A percentile compares a stretch with the other conserved stretches of the same genome.
Evolutionary conservation across 2,888 invertebrate genomes (phyloP).

Genomic region (Dolichomitus sp.): DNA sequence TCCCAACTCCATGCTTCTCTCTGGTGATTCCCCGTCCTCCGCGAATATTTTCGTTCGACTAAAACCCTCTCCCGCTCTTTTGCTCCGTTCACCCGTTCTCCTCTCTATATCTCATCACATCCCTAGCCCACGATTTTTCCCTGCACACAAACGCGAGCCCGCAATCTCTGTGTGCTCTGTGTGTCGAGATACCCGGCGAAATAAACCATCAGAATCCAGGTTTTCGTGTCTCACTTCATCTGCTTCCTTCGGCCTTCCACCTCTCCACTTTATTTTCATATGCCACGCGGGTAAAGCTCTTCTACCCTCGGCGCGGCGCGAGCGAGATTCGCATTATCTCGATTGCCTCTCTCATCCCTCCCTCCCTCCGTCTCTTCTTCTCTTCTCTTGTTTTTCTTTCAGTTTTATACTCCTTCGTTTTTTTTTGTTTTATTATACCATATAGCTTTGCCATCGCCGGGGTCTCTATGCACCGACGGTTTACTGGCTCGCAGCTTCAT

Average conservation of each 20-base stretch:
- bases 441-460: slow-evolving; percentile 39
- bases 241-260: slow-evolving; percentile 21
- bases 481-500: slow-evolving; percentile 35
- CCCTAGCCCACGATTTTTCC: slow-evolving; percentile 25
- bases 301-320: slow-evolving; percentile 34
- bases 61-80: slow-evolving; percentile 39
- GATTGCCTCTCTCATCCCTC: slow-evolving; percentile 59
- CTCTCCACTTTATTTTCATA: slow-evolving; percentile 53
- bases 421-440: slow-evolving; percentile 49
- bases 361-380: slow-evolving; percentile 33
- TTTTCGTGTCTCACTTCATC: slow-evolving; percentile 29
- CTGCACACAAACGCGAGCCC: slow-evolving; percentile 38
- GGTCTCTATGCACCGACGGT: slow-evolving; percentile 24
- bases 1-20: background rate
- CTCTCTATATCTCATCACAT: slow-evolving; percentile 38
- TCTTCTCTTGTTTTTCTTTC: slow-evolving; percentile 53
- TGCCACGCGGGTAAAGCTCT: slow-evolving; percentile 57
- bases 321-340: slow-evolving; percentile 65
- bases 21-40: slow-evolving; percentile 34
- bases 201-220: slow-evolving; percentile 49
- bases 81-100: slow-evolving; percentile 47
- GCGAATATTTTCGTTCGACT: slow-evolving; percentile 57
- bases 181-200: slow-evolving; percentile 47
- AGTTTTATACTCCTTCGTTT: slow-evolving; percentile 24
- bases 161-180: slow-evolving; percentile 30